A percentile compares a stretch with the other conserved stretches of the same genome.
These are phyloP conservation scores for Palythoa caribaeorum DNA, from an alignment of 92 coral and sea anemone genomes.

Conservation along the genomic window DNA sequence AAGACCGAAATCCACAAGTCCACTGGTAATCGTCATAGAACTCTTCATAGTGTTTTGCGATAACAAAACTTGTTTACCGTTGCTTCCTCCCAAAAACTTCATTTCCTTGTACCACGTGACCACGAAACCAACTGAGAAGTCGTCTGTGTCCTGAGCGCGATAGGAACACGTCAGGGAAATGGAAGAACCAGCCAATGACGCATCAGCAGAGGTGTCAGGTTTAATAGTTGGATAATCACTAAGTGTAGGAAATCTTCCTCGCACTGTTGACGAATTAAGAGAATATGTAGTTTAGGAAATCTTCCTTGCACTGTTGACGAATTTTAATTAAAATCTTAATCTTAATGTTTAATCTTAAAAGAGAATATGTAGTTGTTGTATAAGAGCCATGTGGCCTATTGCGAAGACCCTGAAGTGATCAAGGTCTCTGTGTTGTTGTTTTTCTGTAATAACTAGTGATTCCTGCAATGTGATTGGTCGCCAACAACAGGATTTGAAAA, in stretches of 20 bases:
- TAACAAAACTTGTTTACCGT: conserved; percentile 70
- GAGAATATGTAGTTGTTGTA: too few species aligned
- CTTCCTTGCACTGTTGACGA: conserved; percentile 66
- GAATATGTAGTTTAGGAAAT: neutral
- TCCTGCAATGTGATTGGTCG: too few species aligned
- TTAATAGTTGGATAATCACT: conserved; percentile 56
- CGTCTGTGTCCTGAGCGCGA: conserved; percentile 59
- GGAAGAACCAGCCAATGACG: conserved; percentile 62
- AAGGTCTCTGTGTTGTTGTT: too few species aligned
- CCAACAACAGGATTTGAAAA: too few species aligned
- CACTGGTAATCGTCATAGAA: conserved; percentile 50
- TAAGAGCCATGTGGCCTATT: too few species aligned
- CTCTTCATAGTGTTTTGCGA: conserved; percentile 59
- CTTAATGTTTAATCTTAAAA: too few species aligned
- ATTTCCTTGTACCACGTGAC: conserved; percentile 84
- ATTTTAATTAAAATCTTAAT: neutral
- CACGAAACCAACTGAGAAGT: conserved; percentile 48
- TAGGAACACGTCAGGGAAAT: conserved; percentile 70
- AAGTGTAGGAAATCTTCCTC: conserved; percentile 69
- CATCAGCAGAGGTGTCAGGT: conserved; percentile 66
- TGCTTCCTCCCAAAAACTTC: conserved; percentile 76
- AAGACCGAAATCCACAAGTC: conserved; percentile 67
- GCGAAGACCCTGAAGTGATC: too few species aligned
- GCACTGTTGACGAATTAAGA: conserved; percentile 53
- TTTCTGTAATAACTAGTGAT: too few species aligned